phyloP scores from a whole-genome alignment of 1,140 invertebrate species.

The Tribolium madens region DNA sequence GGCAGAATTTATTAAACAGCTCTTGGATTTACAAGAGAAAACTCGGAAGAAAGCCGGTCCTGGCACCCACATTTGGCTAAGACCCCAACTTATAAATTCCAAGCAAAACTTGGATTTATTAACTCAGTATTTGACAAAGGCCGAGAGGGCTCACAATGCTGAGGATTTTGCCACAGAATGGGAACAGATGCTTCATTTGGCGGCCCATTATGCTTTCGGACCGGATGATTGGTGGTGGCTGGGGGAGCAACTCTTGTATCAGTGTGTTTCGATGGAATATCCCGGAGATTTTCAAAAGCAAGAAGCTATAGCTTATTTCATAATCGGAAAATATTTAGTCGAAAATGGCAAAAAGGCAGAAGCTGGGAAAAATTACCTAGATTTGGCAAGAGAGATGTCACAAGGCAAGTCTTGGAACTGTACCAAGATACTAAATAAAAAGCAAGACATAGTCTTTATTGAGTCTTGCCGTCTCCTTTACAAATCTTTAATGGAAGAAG shows the following conservation, averaged over 20 bases:
- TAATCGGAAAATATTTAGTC: slow-evolving; percentile 70
- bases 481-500: slow-evolving; percentile 66
- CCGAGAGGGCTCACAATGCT: slow-evolving; percentile 65
- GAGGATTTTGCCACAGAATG: slow-evolving; percentile 65
- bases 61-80: slow-evolving; percentile 62
- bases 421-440: slow-evolving; percentile 49
- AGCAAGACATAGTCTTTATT: slow-evolving; percentile 64
- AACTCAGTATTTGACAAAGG: slow-evolving; percentile 62
- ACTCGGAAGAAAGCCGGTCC: slow-evolving; percentile 66
- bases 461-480: slow-evolving; percentile 68
- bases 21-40: slow-evolving; percentile 70
- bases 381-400: slow-evolving; percentile 58
- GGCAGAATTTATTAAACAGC: slow-evolving; percentile 66
- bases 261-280: slow-evolving; percentile 65
- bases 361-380: slow-evolving; percentile 60
- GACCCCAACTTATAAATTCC: slow-evolving; percentile 64
- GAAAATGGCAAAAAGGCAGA: slow-evolving; percentile 67
- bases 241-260: slow-evolving; percentile 69
- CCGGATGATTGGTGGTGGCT: slow-evolving; percentile 72
- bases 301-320: slow-evolving; percentile 67
- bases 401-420: slow-evolving; percentile 63
- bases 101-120: slow-evolving; percentile 67
- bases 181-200: slow-evolving; percentile 65
- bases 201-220: slow-evolving; percentile 66
- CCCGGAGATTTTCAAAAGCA: slow-evolving; percentile 65